Conservation (phyloP, 2,113 vertebrate genomes). For the Tiliqua scincoides region DNA sequence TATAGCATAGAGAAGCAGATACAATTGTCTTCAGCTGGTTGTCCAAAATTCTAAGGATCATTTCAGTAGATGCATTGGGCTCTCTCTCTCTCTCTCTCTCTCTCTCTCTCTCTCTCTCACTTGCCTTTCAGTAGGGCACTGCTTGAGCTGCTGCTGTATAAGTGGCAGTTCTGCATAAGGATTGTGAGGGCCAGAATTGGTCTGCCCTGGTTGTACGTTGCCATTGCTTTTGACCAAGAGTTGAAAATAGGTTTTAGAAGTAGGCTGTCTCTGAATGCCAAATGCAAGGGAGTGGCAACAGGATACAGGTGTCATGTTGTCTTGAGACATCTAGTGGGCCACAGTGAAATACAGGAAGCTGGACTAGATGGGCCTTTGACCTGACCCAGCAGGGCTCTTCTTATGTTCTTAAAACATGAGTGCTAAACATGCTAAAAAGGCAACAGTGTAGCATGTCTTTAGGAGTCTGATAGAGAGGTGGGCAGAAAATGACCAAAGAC, state of each 20-base stretch:
- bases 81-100: neutral
- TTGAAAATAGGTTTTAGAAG: no score
- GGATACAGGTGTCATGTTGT: no score
- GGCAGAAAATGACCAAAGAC: neutral
- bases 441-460: no score
- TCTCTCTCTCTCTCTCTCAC: neutral
- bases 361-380: no score
- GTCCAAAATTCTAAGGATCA: neutral
- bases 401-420: neutral
- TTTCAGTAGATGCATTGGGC: neutral
- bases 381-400: no score
- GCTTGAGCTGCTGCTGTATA: no score
- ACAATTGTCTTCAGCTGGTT: neutral
- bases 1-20: neutral
- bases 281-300: no score
- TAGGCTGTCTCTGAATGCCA: no score
- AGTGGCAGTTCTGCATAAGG: neutral
- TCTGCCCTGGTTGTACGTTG: neutral
- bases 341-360: no score
- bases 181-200: neutral
- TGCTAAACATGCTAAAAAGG: neutral
- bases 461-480: neutral
- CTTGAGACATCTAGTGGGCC: no score
- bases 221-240: neutral
- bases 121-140: neutral